Conservation (phyloP, 2,797 vertebrate genomes). For the Sciaenops ocellatus region DNA sequence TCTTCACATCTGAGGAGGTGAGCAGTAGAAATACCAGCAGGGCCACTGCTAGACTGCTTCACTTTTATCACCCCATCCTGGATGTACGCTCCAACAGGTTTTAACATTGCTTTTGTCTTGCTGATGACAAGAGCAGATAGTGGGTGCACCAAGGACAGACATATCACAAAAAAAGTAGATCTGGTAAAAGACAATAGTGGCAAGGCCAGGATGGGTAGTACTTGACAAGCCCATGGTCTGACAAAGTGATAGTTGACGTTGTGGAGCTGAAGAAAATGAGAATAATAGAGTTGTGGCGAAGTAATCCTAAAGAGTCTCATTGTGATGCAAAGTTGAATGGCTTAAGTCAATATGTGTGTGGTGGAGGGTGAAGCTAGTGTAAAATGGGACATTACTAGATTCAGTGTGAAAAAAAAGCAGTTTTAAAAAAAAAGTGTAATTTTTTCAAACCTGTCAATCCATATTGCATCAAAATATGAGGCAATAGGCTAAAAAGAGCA, state of each 20-base stretch:
- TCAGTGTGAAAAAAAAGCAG: conserved; percentile 1
- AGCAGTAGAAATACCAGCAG: not conserved
- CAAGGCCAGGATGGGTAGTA: not conserved
- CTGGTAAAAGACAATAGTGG: not conserved
- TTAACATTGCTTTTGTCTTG: not conserved
- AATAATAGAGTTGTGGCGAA: conserved; percentile 2
- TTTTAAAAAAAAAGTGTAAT: not conserved
- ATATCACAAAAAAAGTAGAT: not conserved
- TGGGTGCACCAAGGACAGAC: not conserved
- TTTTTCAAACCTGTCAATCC: conserved; percentile 15
- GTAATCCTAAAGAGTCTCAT: not conserved
- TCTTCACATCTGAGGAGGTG: not conserved
- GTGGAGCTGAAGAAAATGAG: not conserved
- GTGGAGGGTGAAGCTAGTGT: not conserved
- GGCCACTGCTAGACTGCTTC: not conserved
- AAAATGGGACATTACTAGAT: conserved; percentile 2
- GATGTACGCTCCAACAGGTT: not conserved
- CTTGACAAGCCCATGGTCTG: not conserved
- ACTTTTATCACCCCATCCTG: conserved; percentile 10
- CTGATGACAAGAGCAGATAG: not conserved
- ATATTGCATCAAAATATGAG: conserved; percentile 22
- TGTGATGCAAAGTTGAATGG: conserved; percentile 5
- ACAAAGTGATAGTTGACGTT: not conserved
- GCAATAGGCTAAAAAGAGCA: conserved; percentile 15
- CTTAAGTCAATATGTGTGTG: conserved; percentile 4